Evolutionary conservation across 2,113 vertebrate genomes (phyloP).

Genomic region (Archocentrus centrarchus): DNA sequence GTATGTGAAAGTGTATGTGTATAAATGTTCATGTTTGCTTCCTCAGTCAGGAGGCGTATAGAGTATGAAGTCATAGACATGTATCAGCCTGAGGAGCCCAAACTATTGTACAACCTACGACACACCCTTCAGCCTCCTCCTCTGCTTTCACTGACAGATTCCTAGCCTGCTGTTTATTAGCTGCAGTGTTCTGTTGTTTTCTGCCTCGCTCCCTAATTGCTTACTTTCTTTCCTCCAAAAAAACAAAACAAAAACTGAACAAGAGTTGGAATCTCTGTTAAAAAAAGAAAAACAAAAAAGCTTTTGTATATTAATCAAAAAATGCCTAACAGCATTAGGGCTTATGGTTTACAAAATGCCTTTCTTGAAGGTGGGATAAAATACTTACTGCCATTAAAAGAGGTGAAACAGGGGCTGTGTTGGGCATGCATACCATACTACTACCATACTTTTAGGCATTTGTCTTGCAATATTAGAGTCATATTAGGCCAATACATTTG

Average conservation of each 20-base stretch:
- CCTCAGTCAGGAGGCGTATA: conserved; percentile 11
- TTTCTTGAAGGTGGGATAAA: neutral
- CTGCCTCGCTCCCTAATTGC: neutral
- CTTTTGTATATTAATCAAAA: neutral
- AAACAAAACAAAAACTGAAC: neutral
- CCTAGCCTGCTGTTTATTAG: neutral
- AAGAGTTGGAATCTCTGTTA: neutral
- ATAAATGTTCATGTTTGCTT: neutral
- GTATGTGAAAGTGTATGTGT: neutral
- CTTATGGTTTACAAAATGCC: neutral
- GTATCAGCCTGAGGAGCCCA: conserved; percentile 51
- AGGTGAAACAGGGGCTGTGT: neutral
- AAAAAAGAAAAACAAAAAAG: neutral
- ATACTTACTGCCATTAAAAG: neutral
- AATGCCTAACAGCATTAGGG: neutral
- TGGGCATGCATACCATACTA: too few species aligned
- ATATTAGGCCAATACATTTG: neutral
- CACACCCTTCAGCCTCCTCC: conserved; percentile 15
- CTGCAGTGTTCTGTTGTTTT: neutral
- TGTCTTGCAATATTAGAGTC: neutral
- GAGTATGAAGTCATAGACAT: conserved; percentile 43
- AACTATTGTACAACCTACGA: conserved; percentile 26
- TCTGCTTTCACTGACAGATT: neutral
- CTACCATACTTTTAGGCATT: neutral
- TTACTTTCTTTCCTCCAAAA: neutral